Evolutionary conservation across 2,113 vertebrate genomes (phyloP), one percentile per base, ranked within the genome.

Genomic region (Mixornis gularis): DNA sequence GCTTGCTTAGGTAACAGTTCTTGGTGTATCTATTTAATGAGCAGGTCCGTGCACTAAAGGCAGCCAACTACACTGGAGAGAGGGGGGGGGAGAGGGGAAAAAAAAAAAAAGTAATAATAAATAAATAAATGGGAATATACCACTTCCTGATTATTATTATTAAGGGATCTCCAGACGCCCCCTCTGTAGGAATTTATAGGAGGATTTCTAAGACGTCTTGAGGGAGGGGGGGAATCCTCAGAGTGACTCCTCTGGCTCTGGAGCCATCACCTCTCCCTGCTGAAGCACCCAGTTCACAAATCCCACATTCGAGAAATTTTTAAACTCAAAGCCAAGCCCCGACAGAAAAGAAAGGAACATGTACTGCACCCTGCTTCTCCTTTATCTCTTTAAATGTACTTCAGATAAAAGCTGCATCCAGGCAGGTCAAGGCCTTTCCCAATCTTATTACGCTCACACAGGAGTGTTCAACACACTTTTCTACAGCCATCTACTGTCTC

Each of bases 401-500:
- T 97, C 97, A 98, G 97, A 98, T 98, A 97, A 98, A 98, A 98
- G 98, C 97, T 85, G 97, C 96, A 96, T 97, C 96, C 96, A 95
- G 96, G 88, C 96, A 82, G 97, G 97, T 98, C 98, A 97, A 97
- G 98, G 98, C 98, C 98, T 98, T 97, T 97, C 96, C 97, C 95
- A 96, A 96, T 96, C 97, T 97, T 95, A 96, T 92, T 96, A 97
- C 97, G 92, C 96, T 93, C 79, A 80, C 83, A 65, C 83, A 89
- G 68, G 93, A 74, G 77, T 6, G 93, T 69, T 97, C 95, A 96
- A 95, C 96, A 73, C 85, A 98, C 97, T 98, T 98, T 98, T 98
- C 97, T 98, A 98, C 98, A 98, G 98, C 98, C 98, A 98, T 98
- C 98, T 98, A 98, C 98, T 97, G 98, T 98, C 98, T 92, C 90